phyloP scores from a whole-genome alignment of 2,113 vertebrate genomes.

The Stictonetta naevosa region DNA sequence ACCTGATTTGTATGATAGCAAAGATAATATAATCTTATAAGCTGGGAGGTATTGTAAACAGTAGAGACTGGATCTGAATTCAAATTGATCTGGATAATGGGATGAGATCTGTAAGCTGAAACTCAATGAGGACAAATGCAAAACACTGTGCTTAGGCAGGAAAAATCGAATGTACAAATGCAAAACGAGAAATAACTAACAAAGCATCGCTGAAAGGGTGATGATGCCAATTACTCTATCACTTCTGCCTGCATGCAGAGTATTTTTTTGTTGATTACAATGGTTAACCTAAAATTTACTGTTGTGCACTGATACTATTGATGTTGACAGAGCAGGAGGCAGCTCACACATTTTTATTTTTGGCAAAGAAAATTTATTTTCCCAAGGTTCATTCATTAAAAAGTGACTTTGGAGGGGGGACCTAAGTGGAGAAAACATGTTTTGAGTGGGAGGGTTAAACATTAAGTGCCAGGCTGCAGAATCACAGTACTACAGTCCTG shows the following conservation, averaged over 20 bases:
- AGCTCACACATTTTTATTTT: neutral
- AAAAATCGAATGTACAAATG: neutral
- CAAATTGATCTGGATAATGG: neutral
- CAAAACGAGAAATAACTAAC: constrained; percentile 12
- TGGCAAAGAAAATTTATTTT: neutral
- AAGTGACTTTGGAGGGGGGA: neutral
- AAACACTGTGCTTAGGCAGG: neutral
- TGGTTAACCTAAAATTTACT: neutral
- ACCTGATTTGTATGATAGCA: neutral
- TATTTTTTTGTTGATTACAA: neutral
- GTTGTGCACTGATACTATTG: neutral
- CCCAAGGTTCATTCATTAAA: neutral
- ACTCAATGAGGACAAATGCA: neutral
- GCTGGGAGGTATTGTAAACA: neutral
- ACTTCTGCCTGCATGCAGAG: neutral
- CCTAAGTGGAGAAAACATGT: neutral
- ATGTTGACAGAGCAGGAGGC: neutral
- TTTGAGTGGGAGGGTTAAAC: neutral
- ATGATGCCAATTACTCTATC: neutral
- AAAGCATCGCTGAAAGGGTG: neutral
- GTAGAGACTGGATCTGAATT: neutral
- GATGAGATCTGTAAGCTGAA: neutral
- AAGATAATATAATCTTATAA: neutral
- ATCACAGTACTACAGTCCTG: neutral
- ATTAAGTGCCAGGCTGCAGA: neutral